Conservation (phyloP, 1,140 invertebrate species). For the Drosophila repleta region DNA sequence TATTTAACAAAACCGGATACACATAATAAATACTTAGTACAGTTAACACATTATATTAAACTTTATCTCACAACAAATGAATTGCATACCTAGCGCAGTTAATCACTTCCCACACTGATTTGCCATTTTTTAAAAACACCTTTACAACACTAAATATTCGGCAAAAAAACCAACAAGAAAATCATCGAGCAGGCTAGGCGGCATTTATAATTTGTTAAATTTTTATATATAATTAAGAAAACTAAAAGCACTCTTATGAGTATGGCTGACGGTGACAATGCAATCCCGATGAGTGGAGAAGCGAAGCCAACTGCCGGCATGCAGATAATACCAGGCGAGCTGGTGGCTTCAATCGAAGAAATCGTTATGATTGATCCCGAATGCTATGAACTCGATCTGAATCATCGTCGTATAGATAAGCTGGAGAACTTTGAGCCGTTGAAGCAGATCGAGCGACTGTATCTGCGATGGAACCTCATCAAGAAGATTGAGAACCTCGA, state of each 20-base stretch:
- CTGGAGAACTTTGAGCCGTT: constrained; percentile 92
- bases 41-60: background rate
- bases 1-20: no score
- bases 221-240: constrained; percentile 19
- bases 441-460: constrained; percentile 89
- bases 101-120: constrained; percentile 7
- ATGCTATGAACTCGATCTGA: constrained; percentile 88
- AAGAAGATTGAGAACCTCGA: constrained; percentile 96
- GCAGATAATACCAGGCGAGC: constrained; percentile 61
- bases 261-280: constrained; percentile 67
- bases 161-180: constrained; percentile 28
- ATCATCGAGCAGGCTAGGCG: constrained; percentile 31
- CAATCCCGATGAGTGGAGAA: constrained; percentile 26
- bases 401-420: constrained; percentile 93
- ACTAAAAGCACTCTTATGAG: constrained; percentile 22
- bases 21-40: no score
- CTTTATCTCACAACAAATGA: background rate
- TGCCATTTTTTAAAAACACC: background rate
- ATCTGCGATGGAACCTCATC: constrained; percentile 96
- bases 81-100: background rate
- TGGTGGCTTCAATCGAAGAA: constrained; percentile 69
- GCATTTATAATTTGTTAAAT: constrained; percentile 33
- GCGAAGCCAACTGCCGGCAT: constrained; percentile 54
- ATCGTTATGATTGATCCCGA: constrained; percentile 79
- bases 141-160: constrained; percentile 20